These are phyloP conservation scores for Pogonomyrmex californicus DNA, from an alignment of 1,140 invertebrate species.

Conservation along the genomic window DNA sequence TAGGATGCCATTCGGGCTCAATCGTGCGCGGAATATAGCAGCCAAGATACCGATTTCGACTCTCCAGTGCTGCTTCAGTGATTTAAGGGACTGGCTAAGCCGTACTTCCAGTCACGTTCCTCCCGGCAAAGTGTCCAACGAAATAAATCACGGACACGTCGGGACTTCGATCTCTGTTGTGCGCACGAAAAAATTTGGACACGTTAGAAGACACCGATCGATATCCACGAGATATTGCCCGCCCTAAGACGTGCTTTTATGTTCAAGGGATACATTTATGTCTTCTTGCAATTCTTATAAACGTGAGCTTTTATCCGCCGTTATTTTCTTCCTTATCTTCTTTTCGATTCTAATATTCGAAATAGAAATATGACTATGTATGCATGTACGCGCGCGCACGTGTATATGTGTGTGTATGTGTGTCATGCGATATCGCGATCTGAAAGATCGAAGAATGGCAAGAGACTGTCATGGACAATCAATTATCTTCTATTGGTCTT, in stretches of 20 bases:
- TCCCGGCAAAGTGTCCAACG: conserved; percentile 65
- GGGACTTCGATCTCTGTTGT: conserved; percentile 65
- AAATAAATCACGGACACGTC: conserved; percentile 71
- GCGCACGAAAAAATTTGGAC: conserved; percentile 46
- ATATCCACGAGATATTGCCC: conserved; percentile 30
- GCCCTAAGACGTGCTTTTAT: neutral
- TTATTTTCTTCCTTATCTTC: neutral
- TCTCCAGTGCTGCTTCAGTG: conserved; percentile 75
- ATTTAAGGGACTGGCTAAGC: conserved; percentile 80
- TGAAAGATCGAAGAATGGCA: neutral
- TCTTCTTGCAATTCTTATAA: conserved; percentile 8
- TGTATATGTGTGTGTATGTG: too few relatives aligned
- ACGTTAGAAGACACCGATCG: neutral
- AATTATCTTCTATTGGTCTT: neutral
- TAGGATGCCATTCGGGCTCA: conserved; percentile 73
- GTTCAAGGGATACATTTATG: neutral
- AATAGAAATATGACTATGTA: neutral
- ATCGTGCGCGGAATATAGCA: conserved; percentile 78
- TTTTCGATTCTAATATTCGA: neutral
- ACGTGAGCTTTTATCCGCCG: neutral
- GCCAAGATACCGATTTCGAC: conserved; percentile 66
- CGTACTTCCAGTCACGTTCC: conserved; percentile 79
- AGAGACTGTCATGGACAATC: conserved; percentile 30
- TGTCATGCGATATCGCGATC: neutral
- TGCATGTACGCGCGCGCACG: neutral